Base-by-base conservation (phyloP, 2,888 invertebrate species). In the Charanyca ferruginea region DNA sequence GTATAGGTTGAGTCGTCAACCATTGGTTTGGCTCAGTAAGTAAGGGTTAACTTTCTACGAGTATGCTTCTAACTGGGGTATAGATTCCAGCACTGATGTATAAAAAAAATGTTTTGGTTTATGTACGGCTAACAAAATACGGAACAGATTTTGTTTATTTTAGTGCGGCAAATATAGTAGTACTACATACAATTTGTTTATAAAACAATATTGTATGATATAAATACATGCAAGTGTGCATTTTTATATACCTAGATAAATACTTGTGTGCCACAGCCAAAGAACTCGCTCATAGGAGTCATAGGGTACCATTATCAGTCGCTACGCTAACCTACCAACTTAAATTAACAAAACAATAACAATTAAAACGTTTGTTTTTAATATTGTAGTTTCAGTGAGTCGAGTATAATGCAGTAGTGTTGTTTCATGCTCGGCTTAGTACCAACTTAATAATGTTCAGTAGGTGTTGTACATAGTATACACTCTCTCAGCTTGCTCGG, bases 371-470 rank as follows among this genome's bases (percentile, higher is more conserved):
- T 53, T 61, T 64, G 8, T 42, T 64, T 64, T 49, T 54, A 44
- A 55, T 20, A 45, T 42, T 45, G n/a, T 58, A 58, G 58, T 73
- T 62, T 57, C 16, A 53, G 59, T 47, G 52, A 61, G 54, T 25
- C 20, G n/a, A 20, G 58, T 32, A 18, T 55, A 55, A 61, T 35
- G 48, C 7, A 49, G 28, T 51, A 72, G 60, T 71, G 49, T 57
- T 54, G 67, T 67, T 66, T 48, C 54, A 59, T 55, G 48, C 77
- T 54, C 13, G 38, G 53, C 53, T 78, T 64, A 68, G 58, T 64
- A 48, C 41, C 41, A 74, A 74, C 47, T 63, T 79, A 55, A 64
- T 74, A 58, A 70, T 66, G 77, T 66, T 69, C 3, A 60, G 63
- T 51, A 60, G 59, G 61, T 77, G 62, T 67, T 66, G 47, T 58